These are phyloP conservation scores for Copsychus sechellarum DNA, from an alignment of 2,113 vertebrate species.

Conservation along the genomic window DNA sequence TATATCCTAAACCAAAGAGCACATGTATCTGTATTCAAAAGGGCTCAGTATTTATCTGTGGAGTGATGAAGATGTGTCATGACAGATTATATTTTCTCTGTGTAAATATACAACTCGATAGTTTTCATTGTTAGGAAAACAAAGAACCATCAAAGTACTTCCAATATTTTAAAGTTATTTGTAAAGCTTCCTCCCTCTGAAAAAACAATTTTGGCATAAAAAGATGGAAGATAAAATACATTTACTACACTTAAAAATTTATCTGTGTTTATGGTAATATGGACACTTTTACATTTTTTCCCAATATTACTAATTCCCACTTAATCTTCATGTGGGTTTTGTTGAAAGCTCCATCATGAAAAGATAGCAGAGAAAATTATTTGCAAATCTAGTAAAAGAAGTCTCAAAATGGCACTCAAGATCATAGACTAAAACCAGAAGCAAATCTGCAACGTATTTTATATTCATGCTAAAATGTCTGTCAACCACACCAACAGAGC, in stretches of 20 bases:
- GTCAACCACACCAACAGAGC: background rate
- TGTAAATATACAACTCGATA: background rate
- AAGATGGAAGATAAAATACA: background rate
- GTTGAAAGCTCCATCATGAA: background rate
- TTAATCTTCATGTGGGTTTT: background rate
- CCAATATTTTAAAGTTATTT: background rate
- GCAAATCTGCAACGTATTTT: background rate
- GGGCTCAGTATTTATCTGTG: background rate
- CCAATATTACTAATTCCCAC: background rate
- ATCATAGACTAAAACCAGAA: background rate
- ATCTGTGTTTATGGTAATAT: background rate
- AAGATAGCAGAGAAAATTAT: background rate
- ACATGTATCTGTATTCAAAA: background rate
- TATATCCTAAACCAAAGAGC: background rate
- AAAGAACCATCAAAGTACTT: background rate
- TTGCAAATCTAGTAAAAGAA: background rate
- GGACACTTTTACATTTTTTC: background rate
- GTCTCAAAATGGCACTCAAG: background rate
- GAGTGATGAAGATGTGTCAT: background rate
- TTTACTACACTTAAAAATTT: background rate
- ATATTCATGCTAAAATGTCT: background rate
- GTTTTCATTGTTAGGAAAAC: background rate
- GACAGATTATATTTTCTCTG: background rate
- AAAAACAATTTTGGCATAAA: background rate
- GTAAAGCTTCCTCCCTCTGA: background rate